Evolutionary conservation across 2,888 invertebrate species (phyloP).

Genomic region (Ochlodes sylvanus): DNA sequence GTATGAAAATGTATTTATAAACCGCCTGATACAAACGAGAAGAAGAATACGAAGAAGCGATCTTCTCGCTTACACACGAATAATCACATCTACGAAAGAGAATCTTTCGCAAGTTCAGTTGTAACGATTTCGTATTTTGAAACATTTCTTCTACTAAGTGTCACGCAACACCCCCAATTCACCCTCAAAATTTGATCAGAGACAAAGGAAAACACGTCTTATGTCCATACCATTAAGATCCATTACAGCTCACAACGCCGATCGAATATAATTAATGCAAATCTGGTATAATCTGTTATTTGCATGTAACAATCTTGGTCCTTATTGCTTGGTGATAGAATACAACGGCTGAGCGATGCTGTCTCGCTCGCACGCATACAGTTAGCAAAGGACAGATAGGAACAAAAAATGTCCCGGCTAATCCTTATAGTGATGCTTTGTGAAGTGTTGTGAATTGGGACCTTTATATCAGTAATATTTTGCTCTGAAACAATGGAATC

Average conservation of each 20-base stretch:
- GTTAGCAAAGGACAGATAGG: neutral
- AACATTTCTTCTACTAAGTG: slow-evolving; percentile 22
- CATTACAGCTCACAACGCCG: neutral
- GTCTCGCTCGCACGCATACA: neutral
- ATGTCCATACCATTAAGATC: neutral
- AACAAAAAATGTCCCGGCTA: neutral
- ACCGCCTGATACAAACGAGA: no score
- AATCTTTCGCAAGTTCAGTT: neutral
- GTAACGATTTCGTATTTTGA: slow-evolving; percentile 6
- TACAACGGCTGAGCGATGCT: neutral
- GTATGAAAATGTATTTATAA: no score
- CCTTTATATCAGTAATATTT: neutral
- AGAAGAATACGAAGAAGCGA: no score
- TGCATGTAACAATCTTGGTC: slow-evolving; percentile 3
- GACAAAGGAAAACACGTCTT: neutral
- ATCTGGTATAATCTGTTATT: slow-evolving; percentile 22
- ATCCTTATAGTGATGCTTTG: neutral
- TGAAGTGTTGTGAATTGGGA: neutral
- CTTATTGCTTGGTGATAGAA: slow-evolving; percentile 19
- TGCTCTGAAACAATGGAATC: neutral
- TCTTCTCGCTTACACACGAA: neutral
- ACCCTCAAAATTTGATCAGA: neutral
- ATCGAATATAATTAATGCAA: slow-evolving; percentile 27
- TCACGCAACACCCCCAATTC: slow-evolving; percentile 20
- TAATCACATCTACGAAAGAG: neutral